Evolutionary conservation across 1,140 invertebrate genomes (phyloP).

Genomic region (Lysiphlebus fabarum): DNA sequence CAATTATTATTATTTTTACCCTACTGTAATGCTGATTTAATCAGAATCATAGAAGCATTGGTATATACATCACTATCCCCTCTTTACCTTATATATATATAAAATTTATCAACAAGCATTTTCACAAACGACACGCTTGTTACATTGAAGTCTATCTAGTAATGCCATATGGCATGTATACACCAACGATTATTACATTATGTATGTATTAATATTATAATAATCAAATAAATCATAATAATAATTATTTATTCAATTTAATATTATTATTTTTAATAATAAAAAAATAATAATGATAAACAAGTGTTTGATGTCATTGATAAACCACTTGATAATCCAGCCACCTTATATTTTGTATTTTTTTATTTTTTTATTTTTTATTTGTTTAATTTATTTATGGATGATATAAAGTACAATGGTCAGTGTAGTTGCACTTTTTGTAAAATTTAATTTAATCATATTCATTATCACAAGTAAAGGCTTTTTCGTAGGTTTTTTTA

Average conservation of each 20-base stretch:
- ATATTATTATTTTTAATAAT: too few species aligned
- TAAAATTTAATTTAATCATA: conserved; percentile 47
- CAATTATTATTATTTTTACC: conserved; percentile 19
- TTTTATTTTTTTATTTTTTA: not conserved
- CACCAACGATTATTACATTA: conserved; percentile 54
- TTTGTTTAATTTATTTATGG: not conserved
- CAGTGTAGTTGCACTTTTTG: conserved; percentile 47
- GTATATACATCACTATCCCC: conserved; percentile 10
- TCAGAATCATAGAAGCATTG: conserved; percentile 36
- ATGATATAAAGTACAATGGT: conserved; percentile 16
- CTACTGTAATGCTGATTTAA: conserved; percentile 50
- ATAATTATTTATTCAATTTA: too few species aligned
- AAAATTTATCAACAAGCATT: too few species aligned
- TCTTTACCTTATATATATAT: too few species aligned
- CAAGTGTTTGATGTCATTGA: too few species aligned
- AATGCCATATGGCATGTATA: conserved; percentile 50
- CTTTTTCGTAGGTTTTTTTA: conserved; percentile 29
- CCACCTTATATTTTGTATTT: not conserved
- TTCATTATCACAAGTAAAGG: conserved; percentile 45
- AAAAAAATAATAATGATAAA: too few species aligned
- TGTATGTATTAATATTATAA: too few species aligned
- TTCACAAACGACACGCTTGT: conserved; percentile 14
- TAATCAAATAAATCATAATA: too few species aligned
- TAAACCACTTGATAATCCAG: not conserved
- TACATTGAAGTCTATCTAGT: conserved; percentile 30